Base-by-base conservation (phyloP, 2,888 invertebrate species). In the Baccha elongata region DNA sequence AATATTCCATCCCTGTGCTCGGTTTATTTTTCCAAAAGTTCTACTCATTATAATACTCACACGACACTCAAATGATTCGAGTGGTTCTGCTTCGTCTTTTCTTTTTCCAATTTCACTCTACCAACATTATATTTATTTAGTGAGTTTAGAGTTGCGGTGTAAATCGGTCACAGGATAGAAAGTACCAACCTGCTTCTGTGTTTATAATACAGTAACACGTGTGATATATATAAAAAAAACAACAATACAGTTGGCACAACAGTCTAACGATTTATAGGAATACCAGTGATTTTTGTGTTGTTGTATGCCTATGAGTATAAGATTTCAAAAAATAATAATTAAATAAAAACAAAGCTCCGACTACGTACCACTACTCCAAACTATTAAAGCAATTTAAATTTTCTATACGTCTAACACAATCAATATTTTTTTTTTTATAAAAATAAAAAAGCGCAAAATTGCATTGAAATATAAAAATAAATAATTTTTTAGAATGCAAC, bases 401-500 rank as follows among this genome's bases (percentile, higher is more conserved):
- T 17, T 35, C 23, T 42, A 21, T 42, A n/a, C n/a, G 26, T 64
- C 21, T 26, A 35, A n/a, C 21, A 42, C n/a, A 46, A 29, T 65
- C 29, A 37, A 37, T 64, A 11, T 42, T 52, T 62, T 13, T 23
- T 13, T 21, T 26, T 53, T 29, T 50, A 5, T 50, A 21, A 21
- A 15, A 40, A 52, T n/a, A 52, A 21, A 68, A 72, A 23, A 35
- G 26, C 48, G 46, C 11, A 69, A 23, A 64, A 68, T 67, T 76
- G 68, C 48, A 58, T 72, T 48, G 53, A 80, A 74, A 69, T 13
- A 26, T 21, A 55, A 55, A 10, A 55, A 11, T n/a, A 13, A 53
- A 65, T 81, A 64, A 69, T n/a, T 68, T 85, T 84, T 80, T 85
- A 79, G 80, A 84, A 84, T 84, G 78, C 84, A 84, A 75, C 71